phyloP scores from a whole-genome alignment of 53 echinoderm and acorn worm species.

The Luidia sarsii region DNA sequence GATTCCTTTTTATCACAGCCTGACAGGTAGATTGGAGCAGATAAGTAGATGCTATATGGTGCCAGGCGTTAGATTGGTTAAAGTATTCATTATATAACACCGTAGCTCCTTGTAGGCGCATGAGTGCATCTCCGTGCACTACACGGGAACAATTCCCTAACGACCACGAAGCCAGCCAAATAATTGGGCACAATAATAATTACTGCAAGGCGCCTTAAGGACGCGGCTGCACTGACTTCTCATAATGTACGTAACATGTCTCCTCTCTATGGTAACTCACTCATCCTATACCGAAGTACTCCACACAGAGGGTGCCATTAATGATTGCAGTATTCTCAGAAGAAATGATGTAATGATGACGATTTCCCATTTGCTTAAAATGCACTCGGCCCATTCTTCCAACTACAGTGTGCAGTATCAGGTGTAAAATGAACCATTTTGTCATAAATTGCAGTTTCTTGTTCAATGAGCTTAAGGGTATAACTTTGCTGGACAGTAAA shows the following conservation, averaged over 20 bases:
- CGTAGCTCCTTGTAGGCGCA: background rate
- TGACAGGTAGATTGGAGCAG: background rate
- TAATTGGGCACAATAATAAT: conserved; percentile 36
- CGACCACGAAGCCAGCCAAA: conserved; percentile 28
- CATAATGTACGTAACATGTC: conserved; percentile 12
- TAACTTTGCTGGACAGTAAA: too few species aligned
- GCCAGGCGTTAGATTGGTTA: too few species aligned
- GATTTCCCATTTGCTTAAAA: background rate
- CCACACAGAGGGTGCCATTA: too few species aligned
- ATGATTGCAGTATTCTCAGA: too few species aligned
- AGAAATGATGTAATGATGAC: background rate
- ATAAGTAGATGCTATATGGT: too few species aligned
- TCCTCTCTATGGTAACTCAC: too few species aligned
- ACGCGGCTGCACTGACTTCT: conserved; percentile 17
- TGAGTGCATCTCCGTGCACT: background rate
- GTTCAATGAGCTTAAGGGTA: too few species aligned
- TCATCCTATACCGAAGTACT: too few species aligned
- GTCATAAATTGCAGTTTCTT: too few species aligned
- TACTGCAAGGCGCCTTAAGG: conserved; percentile 48
- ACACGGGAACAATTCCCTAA: conserved; percentile 37
- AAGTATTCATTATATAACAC: conserved; percentile 50
- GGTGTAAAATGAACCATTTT: too few species aligned
- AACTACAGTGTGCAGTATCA: too few species aligned
- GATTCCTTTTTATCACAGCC: background rate
- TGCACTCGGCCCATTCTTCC: background rate